phyloP scores from a whole-genome alignment of 1,140 invertebrate species.

The Drosophila dunni region DNA sequence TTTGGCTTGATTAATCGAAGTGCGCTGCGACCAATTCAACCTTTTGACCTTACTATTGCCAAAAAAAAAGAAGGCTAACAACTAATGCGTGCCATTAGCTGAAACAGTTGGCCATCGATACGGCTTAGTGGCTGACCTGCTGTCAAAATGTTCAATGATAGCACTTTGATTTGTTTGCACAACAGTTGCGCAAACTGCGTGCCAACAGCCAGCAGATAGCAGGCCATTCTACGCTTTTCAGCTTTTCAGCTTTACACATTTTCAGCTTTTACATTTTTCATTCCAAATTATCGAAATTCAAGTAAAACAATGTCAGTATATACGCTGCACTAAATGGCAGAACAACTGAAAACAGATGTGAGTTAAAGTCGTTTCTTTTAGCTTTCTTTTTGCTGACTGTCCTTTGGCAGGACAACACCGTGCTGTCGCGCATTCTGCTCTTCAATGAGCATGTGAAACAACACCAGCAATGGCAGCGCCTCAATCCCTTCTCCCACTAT shows the following conservation, averaged over 20 bases:
- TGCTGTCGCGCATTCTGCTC: slow-evolving; percentile 56
- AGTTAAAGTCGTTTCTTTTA: too few species aligned
- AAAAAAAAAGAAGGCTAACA: background rate
- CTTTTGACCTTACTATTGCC: slow-evolving; percentile 45
- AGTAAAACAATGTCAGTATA: slow-evolving; percentile 3
- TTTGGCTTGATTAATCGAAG: slow-evolving; percentile 31
- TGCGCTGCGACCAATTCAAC: slow-evolving; percentile 16
- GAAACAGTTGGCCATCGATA: slow-evolving; percentile 23
- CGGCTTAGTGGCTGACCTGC: slow-evolving; percentile 18
- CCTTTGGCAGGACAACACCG: slow-evolving; percentile 40
- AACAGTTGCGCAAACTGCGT: slow-evolving; percentile 23
- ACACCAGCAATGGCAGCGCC: slow-evolving; percentile 60
- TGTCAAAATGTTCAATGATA: slow-evolving; percentile 20
- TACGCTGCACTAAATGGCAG: slow-evolving; percentile 1
- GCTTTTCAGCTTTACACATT: background rate
- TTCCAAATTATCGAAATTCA: slow-evolving; percentile 3
- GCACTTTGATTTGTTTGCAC: slow-evolving; percentile 30
- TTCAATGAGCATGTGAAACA: slow-evolving; percentile 62
- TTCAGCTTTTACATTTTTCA: background rate
- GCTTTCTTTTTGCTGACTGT: too few species aligned
- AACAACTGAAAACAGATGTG: slow-evolving; percentile 5
- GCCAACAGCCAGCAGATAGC: slow-evolving; percentile 12
- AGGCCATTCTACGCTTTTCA: slow-evolving; percentile 12
- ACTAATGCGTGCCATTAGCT: slow-evolving; percentile 17
- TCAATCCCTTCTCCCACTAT: slow-evolving; percentile 65